Base-by-base conservation (phyloP, 2,113 vertebrate genomes). In the Aepyceros melampus region DNA sequence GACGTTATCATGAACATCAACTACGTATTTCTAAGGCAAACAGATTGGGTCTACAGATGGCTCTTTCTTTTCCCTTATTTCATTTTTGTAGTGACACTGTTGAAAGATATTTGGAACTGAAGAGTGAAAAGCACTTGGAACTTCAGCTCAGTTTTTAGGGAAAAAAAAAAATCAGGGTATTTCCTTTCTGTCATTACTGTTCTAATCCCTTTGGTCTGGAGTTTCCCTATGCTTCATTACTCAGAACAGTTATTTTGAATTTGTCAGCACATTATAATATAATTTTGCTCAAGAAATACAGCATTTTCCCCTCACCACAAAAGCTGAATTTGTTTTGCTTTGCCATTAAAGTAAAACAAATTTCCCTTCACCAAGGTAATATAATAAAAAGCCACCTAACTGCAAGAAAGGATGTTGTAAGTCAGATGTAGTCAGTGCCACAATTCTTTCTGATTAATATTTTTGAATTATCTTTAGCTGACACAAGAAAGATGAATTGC, bases 41-140 rank as follows among this genome's bases (percentile, higher is more conserved):
- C 64, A 94, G 82, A 49, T 58, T 62, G 76, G 74, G n/a, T 19
- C 17, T 87, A 85, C 51, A 96, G 45, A 43, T 47, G 19, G 83
- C 17, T 91, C 45, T 97, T 87, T 89, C 47, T 87, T 96, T 97
- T 56, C 53, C 17, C 58, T 78, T 49, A 31, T 90, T 90, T 94
- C 58, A 62, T 31, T 94, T 97, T 85, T 91, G 36, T 45, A 97
- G 53, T 83, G 71, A 93, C 85, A 78, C 10, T 47, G 15, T 82
- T 97, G 84, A 96, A 96, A 91, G 92, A 74, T 94, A 79, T 86
- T 87, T 98, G 95, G 87, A 83, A 95, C 21, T 64, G 19, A 62
- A 85, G 53, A 95, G 83, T 91, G 94, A 96, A 96, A 97, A 96
- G 49, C 25, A 56, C 49, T 97, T 98, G 64, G 81, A 96, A 90